A percentile compares a stretch with the other conserved stretches of the same genome.
Conservation (phyloP, 2,888 invertebrate species). For the Steinernema carpocapsae region DNA sequence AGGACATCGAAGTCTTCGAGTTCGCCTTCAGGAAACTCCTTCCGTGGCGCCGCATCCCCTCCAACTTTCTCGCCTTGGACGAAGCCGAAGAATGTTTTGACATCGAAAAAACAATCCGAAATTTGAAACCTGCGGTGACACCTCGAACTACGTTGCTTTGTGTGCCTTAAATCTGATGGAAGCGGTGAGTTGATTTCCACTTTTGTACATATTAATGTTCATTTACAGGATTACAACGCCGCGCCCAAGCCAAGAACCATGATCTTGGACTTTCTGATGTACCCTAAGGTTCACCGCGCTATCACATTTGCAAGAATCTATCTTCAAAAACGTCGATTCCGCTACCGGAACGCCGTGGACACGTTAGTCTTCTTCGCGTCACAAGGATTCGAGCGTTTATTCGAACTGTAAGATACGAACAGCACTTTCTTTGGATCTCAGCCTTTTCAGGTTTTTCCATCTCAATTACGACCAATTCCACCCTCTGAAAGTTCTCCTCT, state of each 20-base stretch:
- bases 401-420: not conserved
- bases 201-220: no score
- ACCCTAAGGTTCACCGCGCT: not conserved
- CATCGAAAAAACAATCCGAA: constrained; percentile 5
- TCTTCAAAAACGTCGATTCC: not conserved
- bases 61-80: constrained; percentile 4
- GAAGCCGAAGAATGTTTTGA: not conserved
- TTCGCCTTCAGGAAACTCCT: constrained; percentile 18
- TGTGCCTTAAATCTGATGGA: constrained; percentile 21
- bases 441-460: constrained; percentile 12
- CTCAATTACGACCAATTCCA: not conserved
- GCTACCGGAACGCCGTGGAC: not conserved
- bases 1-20: constrained; percentile 29
- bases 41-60: not conserved
- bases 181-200: not conserved
- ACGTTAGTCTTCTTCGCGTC: constrained; percentile 1
- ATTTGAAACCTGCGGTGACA: not conserved
- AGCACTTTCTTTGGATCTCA: not conserved
- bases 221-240: not conserved
- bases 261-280: constrained; percentile 11
- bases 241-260: constrained; percentile 1
- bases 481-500: not conserved
- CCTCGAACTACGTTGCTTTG: not conserved
- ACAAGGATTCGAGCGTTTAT: constrained; percentile 13
- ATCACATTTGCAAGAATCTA: not conserved